Evolutionary conservation across 2,888 invertebrate species (phyloP).

Genomic region (Andricus curvator): DNA sequence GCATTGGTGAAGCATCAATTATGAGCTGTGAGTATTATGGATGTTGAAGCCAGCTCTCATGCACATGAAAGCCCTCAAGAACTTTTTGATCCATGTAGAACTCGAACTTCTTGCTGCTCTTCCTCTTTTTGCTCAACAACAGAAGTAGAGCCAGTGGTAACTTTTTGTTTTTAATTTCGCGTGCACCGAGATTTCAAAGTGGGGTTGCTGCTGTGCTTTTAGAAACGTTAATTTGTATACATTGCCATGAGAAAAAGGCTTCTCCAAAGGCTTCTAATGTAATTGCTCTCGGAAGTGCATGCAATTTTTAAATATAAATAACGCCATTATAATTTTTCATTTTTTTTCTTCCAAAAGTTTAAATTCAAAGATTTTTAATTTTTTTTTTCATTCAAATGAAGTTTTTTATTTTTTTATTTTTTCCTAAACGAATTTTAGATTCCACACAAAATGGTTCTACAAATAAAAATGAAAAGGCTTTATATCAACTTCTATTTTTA

Average conservation of each 20-base stretch:
- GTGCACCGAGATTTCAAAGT: slow-evolving; percentile 11
- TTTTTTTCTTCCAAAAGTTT: no score
- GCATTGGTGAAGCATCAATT: slow-evolving; percentile 12
- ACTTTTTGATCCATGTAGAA: slow-evolving; percentile 27
- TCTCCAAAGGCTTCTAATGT: background rate
- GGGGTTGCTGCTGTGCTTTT: slow-evolving; percentile 6
- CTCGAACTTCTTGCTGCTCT: slow-evolving; percentile 12
- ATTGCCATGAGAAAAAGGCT: background rate
- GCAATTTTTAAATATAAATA: background rate
- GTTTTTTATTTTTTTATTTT: no score
- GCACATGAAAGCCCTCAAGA: slow-evolving; percentile 21
- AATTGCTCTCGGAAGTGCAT: background rate
- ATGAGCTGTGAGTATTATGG: slow-evolving; percentile 27
- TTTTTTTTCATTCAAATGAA: no score
- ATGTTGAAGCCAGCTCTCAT: slow-evolving; percentile 22
- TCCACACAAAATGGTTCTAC: no score
- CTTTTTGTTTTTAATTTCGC: slow-evolving; percentile 9
- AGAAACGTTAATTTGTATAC: slow-evolving; percentile 15
- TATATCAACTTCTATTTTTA: no score
- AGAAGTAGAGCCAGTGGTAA: slow-evolving; percentile 10
- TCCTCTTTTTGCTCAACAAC: slow-evolving; percentile 4
- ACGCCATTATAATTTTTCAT: no score
- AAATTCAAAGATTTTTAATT: no score
- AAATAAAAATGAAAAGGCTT: no score
- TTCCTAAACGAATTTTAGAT: no score